Evolutionary conservation across 2,113 vertebrate genomes (phyloP).

Genomic region (Macroglossus sobrinus): DNA sequence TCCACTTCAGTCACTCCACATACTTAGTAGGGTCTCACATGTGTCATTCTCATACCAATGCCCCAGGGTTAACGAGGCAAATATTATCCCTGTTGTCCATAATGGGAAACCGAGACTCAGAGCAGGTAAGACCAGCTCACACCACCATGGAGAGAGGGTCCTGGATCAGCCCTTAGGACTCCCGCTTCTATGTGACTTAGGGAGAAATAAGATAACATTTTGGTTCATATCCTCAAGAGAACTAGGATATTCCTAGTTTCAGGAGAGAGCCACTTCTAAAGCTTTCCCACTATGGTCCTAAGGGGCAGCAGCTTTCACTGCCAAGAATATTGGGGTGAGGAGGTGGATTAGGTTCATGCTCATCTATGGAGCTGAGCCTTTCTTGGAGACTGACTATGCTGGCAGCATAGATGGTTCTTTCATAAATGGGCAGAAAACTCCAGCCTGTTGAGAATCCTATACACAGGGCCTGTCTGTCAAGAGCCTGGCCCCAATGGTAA

Average conservation of each 20-base stretch:
- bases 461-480: rapidly evolving
- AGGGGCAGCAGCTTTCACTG: neutral
- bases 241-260: neutral
- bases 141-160: neutral
- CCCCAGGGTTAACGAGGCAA: neutral
- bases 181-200: neutral
- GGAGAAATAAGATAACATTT: neutral
- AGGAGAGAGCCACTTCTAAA: neutral
- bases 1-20: neutral
- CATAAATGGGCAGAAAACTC: neutral
- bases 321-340: neutral
- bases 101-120: neutral
- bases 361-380: neutral
- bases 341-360: too few relatives aligned
- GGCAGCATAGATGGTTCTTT: neutral
- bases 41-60: neutral
- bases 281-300: neutral
- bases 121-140: neutral
- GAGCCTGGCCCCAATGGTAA: neutral
- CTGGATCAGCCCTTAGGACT: neutral
- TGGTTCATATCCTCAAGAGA: neutral
- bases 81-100: rapidly evolving
- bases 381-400: neutral
- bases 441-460: neutral
- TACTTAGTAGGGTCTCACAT: neutral